Evolutionary conservation across 2,797 vertebrate genomes (phyloP).

Genomic region (Poeciliopsis infans): DNA sequence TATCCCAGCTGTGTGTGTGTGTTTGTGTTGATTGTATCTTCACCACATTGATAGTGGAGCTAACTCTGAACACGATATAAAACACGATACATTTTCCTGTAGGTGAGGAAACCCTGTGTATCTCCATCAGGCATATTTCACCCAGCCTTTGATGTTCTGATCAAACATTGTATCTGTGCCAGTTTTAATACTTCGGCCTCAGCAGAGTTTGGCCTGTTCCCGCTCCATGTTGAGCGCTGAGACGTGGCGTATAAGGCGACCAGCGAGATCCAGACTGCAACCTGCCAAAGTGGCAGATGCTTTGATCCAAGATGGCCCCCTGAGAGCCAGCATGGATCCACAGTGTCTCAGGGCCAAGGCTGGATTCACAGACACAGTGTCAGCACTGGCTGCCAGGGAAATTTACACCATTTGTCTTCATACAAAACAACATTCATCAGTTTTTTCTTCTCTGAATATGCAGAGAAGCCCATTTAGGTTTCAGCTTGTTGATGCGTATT

Average conservation of each 20-base stretch:
- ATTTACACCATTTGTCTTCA: constrained; percentile 76
- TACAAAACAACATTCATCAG: constrained; percentile 49
- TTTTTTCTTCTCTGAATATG: constrained; percentile 47
- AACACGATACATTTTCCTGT: constrained; percentile 48
- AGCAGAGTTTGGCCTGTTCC: constrained; percentile 49
- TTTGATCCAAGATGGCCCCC: constrained; percentile 78
- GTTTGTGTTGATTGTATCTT: constrained; percentile 61
- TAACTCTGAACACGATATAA: constrained; percentile 58
- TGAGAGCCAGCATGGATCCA: constrained; percentile 72
- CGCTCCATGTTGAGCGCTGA: constrained; percentile 53
- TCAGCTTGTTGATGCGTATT: background rate
- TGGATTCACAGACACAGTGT: constrained; percentile 68
- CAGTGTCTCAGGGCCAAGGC: constrained; percentile 66
- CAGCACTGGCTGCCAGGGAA: constrained; percentile 64
- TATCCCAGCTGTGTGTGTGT: constrained; percentile 49
- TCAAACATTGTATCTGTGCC: constrained; percentile 66
- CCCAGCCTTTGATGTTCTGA: constrained; percentile 76
- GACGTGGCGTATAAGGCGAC: constrained; percentile 65
- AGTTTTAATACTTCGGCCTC: constrained; percentile 51
- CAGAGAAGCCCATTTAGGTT: constrained; percentile 1
- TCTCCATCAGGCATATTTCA: constrained; percentile 60
- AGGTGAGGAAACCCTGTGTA: constrained; percentile 42
- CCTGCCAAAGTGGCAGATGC: constrained; percentile 75
- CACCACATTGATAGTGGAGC: constrained; percentile 57
- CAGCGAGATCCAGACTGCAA: constrained; percentile 69